phyloP scores from a whole-genome alignment of 53 echinoderm and acorn worm species.

The Arbacia lixula region DNA sequence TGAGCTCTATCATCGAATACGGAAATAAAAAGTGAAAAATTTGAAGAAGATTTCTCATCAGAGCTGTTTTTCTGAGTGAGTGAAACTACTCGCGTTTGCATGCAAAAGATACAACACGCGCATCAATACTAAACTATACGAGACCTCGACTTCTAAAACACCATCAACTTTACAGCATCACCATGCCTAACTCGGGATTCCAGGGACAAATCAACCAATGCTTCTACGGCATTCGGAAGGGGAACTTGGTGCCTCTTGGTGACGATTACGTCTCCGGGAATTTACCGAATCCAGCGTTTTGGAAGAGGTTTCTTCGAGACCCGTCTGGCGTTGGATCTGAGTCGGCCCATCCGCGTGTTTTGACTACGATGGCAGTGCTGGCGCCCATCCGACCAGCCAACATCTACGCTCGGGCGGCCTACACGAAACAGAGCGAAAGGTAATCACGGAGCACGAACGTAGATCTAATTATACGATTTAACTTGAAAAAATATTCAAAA shows the following conservation, averaged over 20 bases:
- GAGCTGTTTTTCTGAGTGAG: too few relatives aligned
- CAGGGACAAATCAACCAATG: slow-evolving; percentile 93
- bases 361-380: slow-evolving; percentile 21
- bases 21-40: too few relatives aligned
- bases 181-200: slow-evolving; percentile 99
- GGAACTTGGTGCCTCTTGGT: slow-evolving; percentile 72
- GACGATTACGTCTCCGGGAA: slow-evolving; percentile 71
- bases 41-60: too few relatives aligned
- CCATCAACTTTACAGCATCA: too few relatives aligned
- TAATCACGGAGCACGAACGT: too few relatives aligned
- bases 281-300: slow-evolving; percentile 88
- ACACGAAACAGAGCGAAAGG: background rate
- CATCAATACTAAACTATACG: too few relatives aligned
- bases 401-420: background rate
- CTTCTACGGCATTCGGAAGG: slow-evolving; percentile 70
- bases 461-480: too few relatives aligned
- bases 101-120: too few relatives aligned
- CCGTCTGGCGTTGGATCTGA: background rate
- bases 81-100: too few relatives aligned
- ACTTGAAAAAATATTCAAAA: too few relatives aligned
- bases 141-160: too few relatives aligned
- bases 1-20: too few relatives aligned
- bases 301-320: slow-evolving; percentile 72
- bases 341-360: background rate
- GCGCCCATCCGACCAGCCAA: background rate